These are phyloP conservation scores for Tenualosa thibaudeaui DNA, from an alignment of 2,797 vertebrate genomes.

Conservation along the genomic window DNA sequence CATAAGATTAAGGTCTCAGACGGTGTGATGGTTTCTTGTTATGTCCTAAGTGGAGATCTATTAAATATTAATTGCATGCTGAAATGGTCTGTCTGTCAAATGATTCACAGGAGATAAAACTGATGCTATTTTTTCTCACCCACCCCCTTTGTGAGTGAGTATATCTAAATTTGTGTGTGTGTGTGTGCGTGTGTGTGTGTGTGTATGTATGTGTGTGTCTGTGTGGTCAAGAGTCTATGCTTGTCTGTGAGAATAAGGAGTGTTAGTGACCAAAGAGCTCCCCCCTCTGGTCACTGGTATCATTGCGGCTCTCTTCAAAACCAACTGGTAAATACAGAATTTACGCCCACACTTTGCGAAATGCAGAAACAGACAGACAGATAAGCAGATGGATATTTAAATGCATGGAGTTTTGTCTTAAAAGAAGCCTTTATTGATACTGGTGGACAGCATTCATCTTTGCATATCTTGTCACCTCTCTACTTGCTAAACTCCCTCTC, in stretches of 20 bases:
- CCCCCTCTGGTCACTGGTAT: not conserved
- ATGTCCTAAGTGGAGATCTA: slow-evolving; percentile 66
- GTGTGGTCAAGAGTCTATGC: not conserved
- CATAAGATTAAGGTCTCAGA: slow-evolving; percentile 59
- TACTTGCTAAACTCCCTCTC: not conserved
- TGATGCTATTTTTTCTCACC: slow-evolving; percentile 10
- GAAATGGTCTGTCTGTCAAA: slow-evolving; percentile 55
- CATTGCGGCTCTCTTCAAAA: not conserved
- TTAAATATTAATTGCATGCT: slow-evolving; percentile 70
- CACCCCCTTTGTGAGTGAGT: not conserved
- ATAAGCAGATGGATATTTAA: not conserved
- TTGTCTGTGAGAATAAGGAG: not conserved
- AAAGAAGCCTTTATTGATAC: not conserved
- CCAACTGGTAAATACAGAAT: not conserved
- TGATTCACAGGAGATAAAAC: not conserved
- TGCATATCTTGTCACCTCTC: not conserved
- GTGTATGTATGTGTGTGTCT: slow-evolving; percentile 4
- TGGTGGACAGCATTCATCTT: not conserved
- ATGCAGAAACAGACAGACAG: not conserved
- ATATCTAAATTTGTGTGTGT: not conserved
- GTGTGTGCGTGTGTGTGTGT: not conserved
- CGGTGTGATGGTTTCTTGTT: slow-evolving; percentile 64
- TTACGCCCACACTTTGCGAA: not conserved
- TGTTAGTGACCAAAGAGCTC: slow-evolving; percentile 9
- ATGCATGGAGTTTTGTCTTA: no score